phyloP scores from a whole-genome alignment of 2,797 vertebrate species.

The Lutjanus campechanus region DNA sequence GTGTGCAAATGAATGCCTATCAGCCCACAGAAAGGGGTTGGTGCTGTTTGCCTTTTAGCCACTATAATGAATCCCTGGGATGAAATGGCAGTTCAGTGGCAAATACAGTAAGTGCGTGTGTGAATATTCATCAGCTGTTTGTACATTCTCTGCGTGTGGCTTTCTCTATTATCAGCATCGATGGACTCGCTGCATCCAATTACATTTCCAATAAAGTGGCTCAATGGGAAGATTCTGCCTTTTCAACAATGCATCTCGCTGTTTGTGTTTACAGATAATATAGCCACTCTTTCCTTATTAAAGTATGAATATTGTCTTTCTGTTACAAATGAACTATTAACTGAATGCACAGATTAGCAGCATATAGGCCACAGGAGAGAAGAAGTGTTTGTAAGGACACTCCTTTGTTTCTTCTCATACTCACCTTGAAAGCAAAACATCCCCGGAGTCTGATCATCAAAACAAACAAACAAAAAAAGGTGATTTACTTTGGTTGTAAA shows the following conservation, averaged over 20 bases:
- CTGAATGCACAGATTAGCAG: neutral
- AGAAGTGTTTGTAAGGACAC: neutral
- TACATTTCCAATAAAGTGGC: slow-evolving; percentile 45
- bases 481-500: neutral
- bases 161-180: slow-evolving; percentile 43
- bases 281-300: slow-evolving; percentile 16
- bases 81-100: slow-evolving; percentile 44
- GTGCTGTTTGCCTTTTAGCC: slow-evolving; percentile 36
- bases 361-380: neutral
- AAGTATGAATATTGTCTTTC: slow-evolving; percentile 6
- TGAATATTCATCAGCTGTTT: slow-evolving; percentile 68
- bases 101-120: slow-evolving; percentile 47
- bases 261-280: slow-evolving; percentile 17
- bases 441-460: neutral
- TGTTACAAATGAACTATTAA: slow-evolving; percentile 4
- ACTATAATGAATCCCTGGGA: slow-evolving; percentile 31
- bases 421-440: neutral
- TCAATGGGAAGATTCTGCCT: slow-evolving; percentile 30
- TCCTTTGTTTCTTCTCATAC: neutral
- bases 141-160: slow-evolving; percentile 33
- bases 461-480: neutral
- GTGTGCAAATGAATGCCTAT: slow-evolving; percentile 40
- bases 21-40: neutral
- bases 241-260: neutral
- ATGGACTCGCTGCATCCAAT: slow-evolving; percentile 58